Base-by-base conservation (phyloP, 2,797 vertebrate genomes). In the Heterohyrax brucei region DNA sequence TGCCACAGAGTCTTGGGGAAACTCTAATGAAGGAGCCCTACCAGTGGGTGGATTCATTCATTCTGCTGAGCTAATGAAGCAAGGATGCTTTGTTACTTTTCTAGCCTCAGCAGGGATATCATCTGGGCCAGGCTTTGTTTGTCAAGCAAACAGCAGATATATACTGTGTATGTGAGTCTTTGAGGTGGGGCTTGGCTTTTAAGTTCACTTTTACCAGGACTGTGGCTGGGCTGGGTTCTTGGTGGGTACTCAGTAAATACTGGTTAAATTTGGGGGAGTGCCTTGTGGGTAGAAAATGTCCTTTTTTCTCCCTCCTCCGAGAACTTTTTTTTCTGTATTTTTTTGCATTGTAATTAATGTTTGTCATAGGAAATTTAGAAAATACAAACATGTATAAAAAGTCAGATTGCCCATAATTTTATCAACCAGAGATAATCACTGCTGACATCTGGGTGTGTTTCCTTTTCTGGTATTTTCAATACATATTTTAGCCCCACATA, bases 381-480 rank as follows among this genome's bases (percentile, higher is more conserved):
- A 95, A 56, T 73, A 73, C 56, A 73, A 73, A 88, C 53, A 26
- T 22, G 18, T 68, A 7, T 30, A 13, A 64, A 82, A 80, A 68
- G 76, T 13, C 75, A 92, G 33, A 87, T 39, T 91, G 21, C 87
- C 46, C 13, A 6, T 82, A 84, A 80, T 68, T 96, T 33, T 92
- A 76, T 73, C 83, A 86, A 53, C 39, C 62, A 30, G 30, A 70
- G 26, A 64, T 50, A 73, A 89, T 89, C 12, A 18, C 22, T 64
- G 8, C 62, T 80, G 66, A 85, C 19, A 48, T 94, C 75, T 82
- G 82, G 24, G 24, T 53, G 2, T 30, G 26, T 96, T 93, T 94
- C 88, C 87, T 96, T 89, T 56, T 90, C 39, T 91, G 77, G 77
- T n/a, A 50, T 79, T 93, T 95, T 72, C 62, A 93, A 72, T 90